Conservation (phyloP, 2,888 invertebrate genomes). For the Hydrotaea cyrtoneurina region DNA sequence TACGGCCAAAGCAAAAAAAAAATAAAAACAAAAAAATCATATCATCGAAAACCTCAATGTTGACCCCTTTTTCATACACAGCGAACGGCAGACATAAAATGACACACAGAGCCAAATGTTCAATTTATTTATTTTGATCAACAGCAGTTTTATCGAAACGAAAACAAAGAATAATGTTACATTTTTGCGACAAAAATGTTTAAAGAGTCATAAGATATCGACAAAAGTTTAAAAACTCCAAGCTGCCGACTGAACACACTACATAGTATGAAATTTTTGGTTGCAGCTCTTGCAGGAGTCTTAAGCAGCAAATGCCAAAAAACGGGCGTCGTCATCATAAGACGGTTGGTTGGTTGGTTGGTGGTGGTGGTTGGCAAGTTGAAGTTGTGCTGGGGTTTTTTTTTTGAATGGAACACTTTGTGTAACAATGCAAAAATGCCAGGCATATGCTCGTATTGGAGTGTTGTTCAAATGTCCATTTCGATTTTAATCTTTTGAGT, state of each 20-base stretch:
- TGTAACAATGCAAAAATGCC: conserved; percentile 24
- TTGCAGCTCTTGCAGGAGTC: conserved; percentile 9
- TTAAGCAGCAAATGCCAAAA: conserved; percentile 33
- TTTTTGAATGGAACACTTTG: conserved; percentile 13
- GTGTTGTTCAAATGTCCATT: conserved; percentile 65
- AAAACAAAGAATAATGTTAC: conserved; percentile 20
- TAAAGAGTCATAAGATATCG: conserved; percentile 35
- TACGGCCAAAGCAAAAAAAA: not conserved
- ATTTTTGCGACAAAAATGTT: conserved; percentile 59
- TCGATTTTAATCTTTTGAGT: conserved; percentile 69
- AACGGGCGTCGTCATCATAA: conserved; percentile 53
- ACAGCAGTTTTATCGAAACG: conserved; percentile 37
- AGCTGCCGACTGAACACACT: not conserved
- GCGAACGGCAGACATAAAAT: conserved; percentile 28
- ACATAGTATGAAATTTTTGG: not conserved
- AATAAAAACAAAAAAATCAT: conserved; percentile 24
- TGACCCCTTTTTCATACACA: conserved; percentile 47
- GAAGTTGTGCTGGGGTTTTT: not conserved
- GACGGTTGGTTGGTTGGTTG: not conserved
- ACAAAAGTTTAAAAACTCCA: conserved; percentile 22
- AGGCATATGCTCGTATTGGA: conserved; percentile 20
- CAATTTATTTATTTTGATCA: conserved; percentile 19
- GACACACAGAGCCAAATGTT: conserved; percentile 55
- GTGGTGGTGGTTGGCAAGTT: conserved; percentile 17
- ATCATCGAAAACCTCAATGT: conserved; percentile 50